Conservation (phyloP, 2,888 invertebrate species). For the Rhyacophila evoluta region DNA sequence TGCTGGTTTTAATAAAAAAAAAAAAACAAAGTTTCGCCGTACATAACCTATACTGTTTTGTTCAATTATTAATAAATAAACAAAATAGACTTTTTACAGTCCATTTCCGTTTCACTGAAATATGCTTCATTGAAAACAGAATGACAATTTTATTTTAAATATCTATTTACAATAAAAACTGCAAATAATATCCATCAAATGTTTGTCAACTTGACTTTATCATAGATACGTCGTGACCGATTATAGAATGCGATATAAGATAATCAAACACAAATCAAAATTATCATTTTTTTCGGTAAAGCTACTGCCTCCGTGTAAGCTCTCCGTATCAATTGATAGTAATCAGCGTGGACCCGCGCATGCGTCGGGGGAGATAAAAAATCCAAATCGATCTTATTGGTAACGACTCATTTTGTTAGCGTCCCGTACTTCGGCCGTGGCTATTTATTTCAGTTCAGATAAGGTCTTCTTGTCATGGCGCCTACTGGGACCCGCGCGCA, state of each 20-base stretch:
- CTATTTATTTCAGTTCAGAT: slow-evolving; percentile 38
- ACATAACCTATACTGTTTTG: too few relatives aligned
- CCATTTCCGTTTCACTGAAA: too few relatives aligned
- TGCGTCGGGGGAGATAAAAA: slow-evolving; percentile 25
- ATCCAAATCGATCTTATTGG: slow-evolving; percentile 46
- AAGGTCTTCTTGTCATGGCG: slow-evolving; percentile 7
- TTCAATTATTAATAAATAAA: too few relatives aligned
- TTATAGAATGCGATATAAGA: neutral
- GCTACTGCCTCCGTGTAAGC: neutral
- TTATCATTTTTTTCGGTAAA: neutral
- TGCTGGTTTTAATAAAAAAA: too few relatives aligned
- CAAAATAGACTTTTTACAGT: too few relatives aligned
- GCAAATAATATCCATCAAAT: too few relatives aligned
- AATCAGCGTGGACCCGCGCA: slow-evolving; percentile 26
- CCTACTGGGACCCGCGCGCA: neutral
- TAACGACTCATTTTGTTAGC: slow-evolving; percentile 45
- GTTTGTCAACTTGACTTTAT: too few relatives aligned
- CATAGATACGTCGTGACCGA: neutral
- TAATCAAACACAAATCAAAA: neutral
- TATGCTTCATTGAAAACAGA: too few relatives aligned
- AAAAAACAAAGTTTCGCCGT: too few relatives aligned
- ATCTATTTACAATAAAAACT: too few relatives aligned
- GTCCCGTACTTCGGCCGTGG: slow-evolving; percentile 39
- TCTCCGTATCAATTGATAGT: slow-evolving; percentile 19
- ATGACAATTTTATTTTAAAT: too few relatives aligned